A percentile compares a stretch with the other conserved stretches of the same genome.
Conservation (phyloP, 2,888 invertebrate genomes). For the Cheilosia variabilis region DNA sequence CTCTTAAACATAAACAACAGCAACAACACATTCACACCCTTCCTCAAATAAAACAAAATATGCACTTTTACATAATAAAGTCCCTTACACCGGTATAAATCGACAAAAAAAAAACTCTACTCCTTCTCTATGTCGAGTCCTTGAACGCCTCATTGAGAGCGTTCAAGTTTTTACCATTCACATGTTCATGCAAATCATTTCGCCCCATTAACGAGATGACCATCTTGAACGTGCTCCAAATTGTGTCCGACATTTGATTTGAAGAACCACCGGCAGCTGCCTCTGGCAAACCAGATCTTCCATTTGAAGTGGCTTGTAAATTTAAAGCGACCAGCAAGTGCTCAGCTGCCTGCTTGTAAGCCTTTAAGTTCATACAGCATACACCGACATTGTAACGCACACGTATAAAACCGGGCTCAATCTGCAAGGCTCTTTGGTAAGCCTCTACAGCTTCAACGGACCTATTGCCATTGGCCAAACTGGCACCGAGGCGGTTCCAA, state of each 20-base stretch:
- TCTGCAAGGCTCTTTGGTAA: slow-evolving; percentile 94
- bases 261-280: slow-evolving; percentile 81
- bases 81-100: slow-evolving; percentile 16
- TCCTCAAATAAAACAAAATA: slow-evolving; percentile 4
- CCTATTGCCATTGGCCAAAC: slow-evolving; percentile 96
- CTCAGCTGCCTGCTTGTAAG: slow-evolving; percentile 97
- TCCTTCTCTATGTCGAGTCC: slow-evolving; percentile 72
- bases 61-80: slow-evolving; percentile 10
- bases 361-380: slow-evolving; percentile 97
- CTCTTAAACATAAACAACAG: slow-evolving; percentile 61
- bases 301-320: slow-evolving; percentile 89
- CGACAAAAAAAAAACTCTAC: neutral
- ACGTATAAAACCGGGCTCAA: slow-evolving; percentile 97
- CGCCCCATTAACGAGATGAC: slow-evolving; percentile 92
- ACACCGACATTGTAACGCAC: slow-evolving; percentile 99
- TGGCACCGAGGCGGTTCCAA: slow-evolving; percentile 99
- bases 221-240: slow-evolving; percentile 97
- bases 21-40: slow-evolving; percentile 38
- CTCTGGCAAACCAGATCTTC: slow-evolving; percentile 85
- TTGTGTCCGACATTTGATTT: slow-evolving; percentile 92
- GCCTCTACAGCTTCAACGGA: slow-evolving; percentile 98
- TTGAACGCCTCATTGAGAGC: slow-evolving; percentile 86
- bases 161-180: slow-evolving; percentile 86
- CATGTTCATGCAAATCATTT: slow-evolving; percentile 86
- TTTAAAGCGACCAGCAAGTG: slow-evolving; percentile 97